Conservation (phyloP, 2,113 vertebrate genomes). For the Sialia sialis region DNA sequence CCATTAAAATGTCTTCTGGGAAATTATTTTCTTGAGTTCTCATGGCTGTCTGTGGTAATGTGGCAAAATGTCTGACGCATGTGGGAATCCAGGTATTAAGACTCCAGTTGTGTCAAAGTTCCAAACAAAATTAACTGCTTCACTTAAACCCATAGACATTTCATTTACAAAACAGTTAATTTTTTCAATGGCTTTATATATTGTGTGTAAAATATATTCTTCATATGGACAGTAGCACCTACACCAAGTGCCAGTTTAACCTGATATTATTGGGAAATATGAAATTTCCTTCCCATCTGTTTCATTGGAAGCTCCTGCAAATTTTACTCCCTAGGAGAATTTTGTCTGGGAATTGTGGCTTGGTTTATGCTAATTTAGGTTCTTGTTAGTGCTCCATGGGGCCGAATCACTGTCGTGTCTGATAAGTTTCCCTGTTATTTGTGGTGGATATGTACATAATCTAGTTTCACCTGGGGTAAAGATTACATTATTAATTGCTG, state of each 20-base stretch:
- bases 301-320: not conserved
- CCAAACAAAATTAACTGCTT: not conserved
- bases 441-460: not conserved
- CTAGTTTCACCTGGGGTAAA: not conserved
- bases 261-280: not conserved
- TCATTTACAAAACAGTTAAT: not conserved
- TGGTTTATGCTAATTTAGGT: not conserved
- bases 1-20: not conserved
- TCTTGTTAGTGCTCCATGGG: not conserved
- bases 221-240: not conserved
- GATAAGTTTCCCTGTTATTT: constrained; percentile 5
- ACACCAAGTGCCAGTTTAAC: not conserved
- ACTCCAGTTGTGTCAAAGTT: not conserved
- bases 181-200: not conserved
- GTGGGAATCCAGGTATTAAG: not conserved
- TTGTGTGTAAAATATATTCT: not conserved
- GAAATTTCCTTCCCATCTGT: not conserved
- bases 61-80: not conserved
- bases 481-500: not conserved
- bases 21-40: not conserved
- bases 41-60: not conserved
- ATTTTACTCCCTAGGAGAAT: not conserved
- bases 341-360: not conserved
- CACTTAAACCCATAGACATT: not conserved
- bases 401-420: not conserved